Base-by-base conservation (phyloP, 1,140 invertebrate species). In the Limonius californicus region DNA sequence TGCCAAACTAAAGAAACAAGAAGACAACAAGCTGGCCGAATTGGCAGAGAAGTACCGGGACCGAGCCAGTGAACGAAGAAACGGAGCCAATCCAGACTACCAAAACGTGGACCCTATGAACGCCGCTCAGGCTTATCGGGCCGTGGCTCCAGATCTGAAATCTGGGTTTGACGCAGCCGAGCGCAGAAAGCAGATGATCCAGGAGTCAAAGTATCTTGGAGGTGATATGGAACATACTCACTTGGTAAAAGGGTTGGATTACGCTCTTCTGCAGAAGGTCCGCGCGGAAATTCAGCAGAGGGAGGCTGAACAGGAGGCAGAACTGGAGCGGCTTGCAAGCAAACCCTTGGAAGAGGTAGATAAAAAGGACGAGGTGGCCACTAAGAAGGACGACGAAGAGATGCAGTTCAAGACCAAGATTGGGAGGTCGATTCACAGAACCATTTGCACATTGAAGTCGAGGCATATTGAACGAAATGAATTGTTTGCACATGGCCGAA, bases 211-310 rank as follows among this genome's bases (percentile, higher is more conserved):
- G 81, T 99, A 96, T 80, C 91, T 99, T 80, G 98, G 98, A 76
- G 98, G 98, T 87, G 98, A 99, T 78, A 98, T 99, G 91, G 96
- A 99, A 69, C 97, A 99, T 73, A 99, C 98, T 78, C 98, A 99
- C 81, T 97, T 99, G 82, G 97, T 99, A 56, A 99, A 99, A 82
- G 55, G 98, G 78, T 83, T 99, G 8, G 98, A 99, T 87, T 99
- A 98, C 81, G 97, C 97, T 6, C 79, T 99, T n/a, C 79, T 99
- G 50, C 95, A 99, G 77, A 99, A 99, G 81, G 94, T 95, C 70
- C 79, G 80, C 21, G 63, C 69, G 68, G 92, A 95, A 79, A 92
- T 95, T 64, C 83, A 85, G 65, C 83, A 82, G 1, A 88, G 89
- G 62, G 91, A 93, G 71, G 81, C 84, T 27, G 94, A 96, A 74